A percentile compares a stretch with the other conserved stretches of the same genome.
Evolutionary conservation across 2,113 vertebrate species (phyloP).

Genomic region (Ctenodactylus gundi): DNA sequence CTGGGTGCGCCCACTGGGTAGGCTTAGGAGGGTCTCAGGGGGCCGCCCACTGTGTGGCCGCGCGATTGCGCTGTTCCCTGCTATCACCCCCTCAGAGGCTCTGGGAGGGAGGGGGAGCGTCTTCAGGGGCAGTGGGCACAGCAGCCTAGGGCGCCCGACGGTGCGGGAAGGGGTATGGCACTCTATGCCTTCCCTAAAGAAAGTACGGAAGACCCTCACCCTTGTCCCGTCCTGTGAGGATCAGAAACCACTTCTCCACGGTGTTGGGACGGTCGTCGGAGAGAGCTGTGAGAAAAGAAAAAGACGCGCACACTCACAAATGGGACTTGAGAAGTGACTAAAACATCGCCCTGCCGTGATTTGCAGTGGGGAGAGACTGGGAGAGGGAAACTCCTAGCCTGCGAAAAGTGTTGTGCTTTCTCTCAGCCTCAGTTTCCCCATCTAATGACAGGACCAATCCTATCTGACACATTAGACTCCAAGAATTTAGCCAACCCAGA

Average conservation of each 20-base stretch:
- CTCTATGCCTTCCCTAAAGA: background rate
- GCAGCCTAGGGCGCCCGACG: too few relatives aligned
- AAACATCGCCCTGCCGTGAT: background rate
- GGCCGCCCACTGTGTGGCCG: background rate
- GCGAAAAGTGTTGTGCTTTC: background rate
- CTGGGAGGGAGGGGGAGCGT: background rate
- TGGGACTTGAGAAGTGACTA: slow-evolving; percentile 13
- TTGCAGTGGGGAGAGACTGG: background rate
- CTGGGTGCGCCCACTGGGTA: background rate
- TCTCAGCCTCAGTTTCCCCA: slow-evolving; percentile 58
- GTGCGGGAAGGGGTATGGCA: background rate
- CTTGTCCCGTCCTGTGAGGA: slow-evolving; percentile 55
- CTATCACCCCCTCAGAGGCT: background rate
- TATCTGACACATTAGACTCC: background rate
- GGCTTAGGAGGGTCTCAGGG: slow-evolving; percentile 2
- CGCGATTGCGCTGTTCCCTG: slow-evolving; percentile 56
- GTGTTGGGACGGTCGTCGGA: slow-evolving; percentile 53
- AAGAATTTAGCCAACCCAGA: background rate
- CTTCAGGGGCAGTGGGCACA: background rate
- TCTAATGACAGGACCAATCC: background rate
- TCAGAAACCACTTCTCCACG: slow-evolving; percentile 61
- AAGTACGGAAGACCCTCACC: slow-evolving; percentile 54
- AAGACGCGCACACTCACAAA: slow-evolving; percentile 3
- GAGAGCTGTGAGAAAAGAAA: slow-evolving; percentile 55
- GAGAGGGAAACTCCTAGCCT: background rate